Evolutionary conservation across 2,888 invertebrate genomes (phyloP).

Genomic region (Cheilosia pagana): DNA sequence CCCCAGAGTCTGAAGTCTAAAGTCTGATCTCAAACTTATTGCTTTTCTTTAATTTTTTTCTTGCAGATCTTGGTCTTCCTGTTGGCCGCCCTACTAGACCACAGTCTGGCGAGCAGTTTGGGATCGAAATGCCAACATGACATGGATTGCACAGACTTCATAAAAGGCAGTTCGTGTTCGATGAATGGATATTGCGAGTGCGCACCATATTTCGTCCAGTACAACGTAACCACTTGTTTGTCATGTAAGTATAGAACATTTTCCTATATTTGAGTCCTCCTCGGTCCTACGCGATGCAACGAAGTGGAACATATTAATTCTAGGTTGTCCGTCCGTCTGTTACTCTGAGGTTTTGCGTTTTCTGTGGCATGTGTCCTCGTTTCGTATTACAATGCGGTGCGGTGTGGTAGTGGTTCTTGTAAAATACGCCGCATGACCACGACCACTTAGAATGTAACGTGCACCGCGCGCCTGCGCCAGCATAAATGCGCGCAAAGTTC

Average conservation of each 20-base stretch:
- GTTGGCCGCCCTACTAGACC: slow-evolving; percentile 57
- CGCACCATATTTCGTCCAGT: slow-evolving; percentile 91
- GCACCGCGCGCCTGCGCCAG: slow-evolving; percentile 2
- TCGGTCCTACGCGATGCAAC: slow-evolving; percentile 50
- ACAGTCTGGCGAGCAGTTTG: slow-evolving; percentile 77
- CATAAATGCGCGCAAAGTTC: slow-evolving; percentile 48
- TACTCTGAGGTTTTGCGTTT: slow-evolving; percentile 61
- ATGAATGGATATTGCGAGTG: slow-evolving; percentile 89
- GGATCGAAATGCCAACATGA: slow-evolving; percentile 83
- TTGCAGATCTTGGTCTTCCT: slow-evolving; percentile 73
- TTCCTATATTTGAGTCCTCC: slow-evolving; percentile 56
- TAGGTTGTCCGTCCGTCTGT: slow-evolving; percentile 64
- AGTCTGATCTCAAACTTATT: slow-evolving; percentile 9
- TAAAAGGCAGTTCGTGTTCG: slow-evolving; percentile 83
- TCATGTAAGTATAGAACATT: slow-evolving; percentile 88
- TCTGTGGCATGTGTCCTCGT: slow-evolving; percentile 71
- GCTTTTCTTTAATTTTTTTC: slow-evolving; percentile 21
- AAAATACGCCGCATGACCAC: slow-evolving; percentile 15
- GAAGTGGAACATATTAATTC: slow-evolving; percentile 66
- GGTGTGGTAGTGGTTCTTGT: slow-evolving; percentile 30
- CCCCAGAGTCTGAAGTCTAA: too few relatives aligned
- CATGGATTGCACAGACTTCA: slow-evolving; percentile 84
- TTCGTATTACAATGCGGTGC: slow-evolving; percentile 55
- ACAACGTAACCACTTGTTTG: slow-evolving; percentile 91
- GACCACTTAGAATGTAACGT: slow-evolving; percentile 44